Conservation (phyloP, 2,797 vertebrate species). For the Crossoptilon crossoptilon region DNA sequence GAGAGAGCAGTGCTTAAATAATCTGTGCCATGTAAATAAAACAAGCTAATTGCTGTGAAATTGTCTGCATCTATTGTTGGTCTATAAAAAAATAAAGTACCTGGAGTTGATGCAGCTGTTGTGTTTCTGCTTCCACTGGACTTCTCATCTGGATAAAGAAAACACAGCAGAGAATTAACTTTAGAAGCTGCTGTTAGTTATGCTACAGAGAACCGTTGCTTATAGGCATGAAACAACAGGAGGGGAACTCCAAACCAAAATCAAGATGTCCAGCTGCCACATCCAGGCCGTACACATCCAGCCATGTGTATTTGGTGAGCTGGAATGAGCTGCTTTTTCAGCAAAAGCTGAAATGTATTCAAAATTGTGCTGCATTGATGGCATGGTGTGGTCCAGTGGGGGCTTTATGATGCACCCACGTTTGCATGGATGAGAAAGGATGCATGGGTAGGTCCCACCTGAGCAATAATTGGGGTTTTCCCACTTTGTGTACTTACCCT, state of each 20-base stretch:
- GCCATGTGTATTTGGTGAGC: neutral
- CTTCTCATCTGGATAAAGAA: conserved; percentile 8
- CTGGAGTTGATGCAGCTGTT: neutral
- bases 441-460: neutral
- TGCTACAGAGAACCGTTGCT: neutral
- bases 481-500: neutral
- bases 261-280: neutral
- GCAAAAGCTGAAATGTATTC: neutral
- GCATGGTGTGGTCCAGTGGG: neutral
- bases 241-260: neutral
- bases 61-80: neutral
- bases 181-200: neutral
- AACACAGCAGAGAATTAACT: neutral
- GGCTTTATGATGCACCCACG: neutral
- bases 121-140: neutral
- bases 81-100: conserved; percentile 23
- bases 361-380: neutral
- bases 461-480: neutral
- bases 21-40: neutral
- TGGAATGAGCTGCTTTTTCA: neutral
- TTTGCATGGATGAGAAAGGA: neutral
- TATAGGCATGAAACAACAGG: neutral
- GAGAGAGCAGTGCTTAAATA: neutral
- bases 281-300: neutral
- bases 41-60: neutral